Percentiles rank a stretch among this genome's conserved stretches.
Conservation (phyloP, 2,113 vertebrate genomes). For the mouse (Mus musculus) region GRCm39 chr3:110430501-110431000, state of each 20-base stretch:
- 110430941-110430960: too few species aligned
- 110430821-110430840: background rate
- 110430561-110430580: background rate
- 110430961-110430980: background rate
- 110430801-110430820: background rate
- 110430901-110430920: background rate
- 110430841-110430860: background rate
- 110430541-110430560: background rate
- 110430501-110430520: background rate
- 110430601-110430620: background rate
- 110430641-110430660: background rate
- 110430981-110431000: background rate
- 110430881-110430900: background rate
- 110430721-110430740: background rate
- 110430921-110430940: background rate
- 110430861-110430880: background rate
- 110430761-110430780: background rate
- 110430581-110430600: background rate
- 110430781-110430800: background rate
- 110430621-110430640: background rate
- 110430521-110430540: background rate
- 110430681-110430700: background rate
- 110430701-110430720: background rate
- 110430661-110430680: background rate
- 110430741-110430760: background rate